phyloP scores from a whole-genome alignment of 2,113 vertebrate species.

The Oophaga pumilio region DNA sequence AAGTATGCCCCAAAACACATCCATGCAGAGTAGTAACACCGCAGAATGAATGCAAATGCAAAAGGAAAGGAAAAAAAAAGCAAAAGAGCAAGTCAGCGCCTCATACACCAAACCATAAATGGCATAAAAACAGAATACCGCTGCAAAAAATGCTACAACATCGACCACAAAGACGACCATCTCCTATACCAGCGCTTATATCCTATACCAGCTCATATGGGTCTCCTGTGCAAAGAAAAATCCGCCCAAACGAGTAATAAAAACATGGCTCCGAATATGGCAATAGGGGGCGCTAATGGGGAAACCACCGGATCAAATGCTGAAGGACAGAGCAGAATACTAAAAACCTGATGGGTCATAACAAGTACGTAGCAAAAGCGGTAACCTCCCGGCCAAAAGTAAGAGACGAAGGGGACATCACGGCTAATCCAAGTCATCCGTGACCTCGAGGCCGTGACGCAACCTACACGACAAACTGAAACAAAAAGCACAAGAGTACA shows the following conservation, averaged over 20 bases:
- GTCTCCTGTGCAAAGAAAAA: too few relatives aligned
- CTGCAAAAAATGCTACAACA: not conserved
- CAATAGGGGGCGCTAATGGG: not conserved
- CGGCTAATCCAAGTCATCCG: not conserved
- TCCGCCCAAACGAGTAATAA: not conserved
- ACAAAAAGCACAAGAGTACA: not conserved
- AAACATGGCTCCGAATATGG: not conserved
- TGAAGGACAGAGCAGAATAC: not conserved
- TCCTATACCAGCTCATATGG: too few relatives aligned
- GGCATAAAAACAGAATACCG: not conserved
- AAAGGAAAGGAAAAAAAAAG: not conserved
- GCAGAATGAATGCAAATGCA: not conserved
- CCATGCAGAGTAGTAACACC: slow-evolving; percentile 7
- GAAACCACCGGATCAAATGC: not conserved
- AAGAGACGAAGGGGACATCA: not conserved
- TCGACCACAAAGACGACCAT: not conserved
- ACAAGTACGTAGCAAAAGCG: not conserved
- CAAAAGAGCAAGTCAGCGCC: not conserved
- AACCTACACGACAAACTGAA: not conserved
- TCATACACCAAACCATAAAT: not conserved
- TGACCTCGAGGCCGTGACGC: not conserved
- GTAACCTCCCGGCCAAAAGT: too few relatives aligned
- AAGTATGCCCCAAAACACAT: not conserved
- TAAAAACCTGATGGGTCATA: not conserved
- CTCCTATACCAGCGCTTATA: too few relatives aligned